Evolutionary conservation across 2,888 invertebrate genomes (phyloP).

Genomic region (Strigamia crassipes): DNA sequence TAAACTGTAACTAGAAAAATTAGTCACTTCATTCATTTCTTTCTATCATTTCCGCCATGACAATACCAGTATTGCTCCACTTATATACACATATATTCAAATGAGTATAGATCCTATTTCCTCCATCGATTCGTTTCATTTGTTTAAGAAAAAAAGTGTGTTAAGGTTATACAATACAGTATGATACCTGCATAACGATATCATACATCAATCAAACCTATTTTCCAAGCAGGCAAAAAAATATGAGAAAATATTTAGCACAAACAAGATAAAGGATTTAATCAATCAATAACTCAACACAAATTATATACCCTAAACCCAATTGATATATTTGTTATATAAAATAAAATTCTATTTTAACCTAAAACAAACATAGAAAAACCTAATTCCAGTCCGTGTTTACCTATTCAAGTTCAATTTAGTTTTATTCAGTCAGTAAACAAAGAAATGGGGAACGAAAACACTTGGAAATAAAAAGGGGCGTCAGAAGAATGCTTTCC

Average conservation of each 20-base stretch:
- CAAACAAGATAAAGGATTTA: background rate
- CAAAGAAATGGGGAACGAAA: background rate
- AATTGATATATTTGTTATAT: background rate
- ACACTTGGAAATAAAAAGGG: background rate
- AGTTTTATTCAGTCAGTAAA: background rate
- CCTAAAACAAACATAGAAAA: background rate
- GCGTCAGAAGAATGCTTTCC: constrained; percentile 1
- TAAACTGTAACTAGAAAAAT: background rate
- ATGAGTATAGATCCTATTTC: background rate
- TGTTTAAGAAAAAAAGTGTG: background rate
- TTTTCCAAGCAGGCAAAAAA: background rate
- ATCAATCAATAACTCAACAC: too few species aligned
- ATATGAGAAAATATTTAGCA: background rate
- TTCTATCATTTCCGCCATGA: background rate
- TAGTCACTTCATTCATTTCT: background rate
- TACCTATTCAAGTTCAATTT: background rate
- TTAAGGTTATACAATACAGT: background rate
- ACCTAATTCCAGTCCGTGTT: background rate
- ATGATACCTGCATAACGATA: background rate
- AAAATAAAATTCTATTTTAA: background rate
- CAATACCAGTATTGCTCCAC: too few species aligned
- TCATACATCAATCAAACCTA: background rate
- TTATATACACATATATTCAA: background rate
- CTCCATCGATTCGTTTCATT: background rate
- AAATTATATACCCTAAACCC: too few species aligned